Evolutionary conservation across 23 tunicate genomes (phyloP).

Genomic region (Styela plicata): DNA sequence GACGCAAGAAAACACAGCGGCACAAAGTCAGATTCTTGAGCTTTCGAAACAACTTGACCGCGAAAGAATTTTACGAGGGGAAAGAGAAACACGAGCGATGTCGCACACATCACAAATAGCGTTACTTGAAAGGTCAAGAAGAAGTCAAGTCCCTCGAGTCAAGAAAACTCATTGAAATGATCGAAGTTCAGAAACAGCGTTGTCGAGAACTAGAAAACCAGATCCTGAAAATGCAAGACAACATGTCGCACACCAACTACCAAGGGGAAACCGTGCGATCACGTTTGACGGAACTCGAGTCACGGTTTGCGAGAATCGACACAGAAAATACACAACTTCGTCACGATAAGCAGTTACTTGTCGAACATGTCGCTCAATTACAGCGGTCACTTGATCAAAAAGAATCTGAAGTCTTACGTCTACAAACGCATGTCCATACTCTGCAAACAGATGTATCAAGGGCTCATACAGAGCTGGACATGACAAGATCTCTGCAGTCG

Average conservation of each 20-base stretch:
- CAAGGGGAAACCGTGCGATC: conserved; percentile 59
- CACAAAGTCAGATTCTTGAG: conserved; percentile 72
- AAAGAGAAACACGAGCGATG: conserved; percentile 62
- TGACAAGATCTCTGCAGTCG: conserved; percentile 50
- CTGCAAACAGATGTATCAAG: conserved; percentile 63
- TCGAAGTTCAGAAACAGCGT: conserved; percentile 73
- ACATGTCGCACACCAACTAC: conserved; percentile 53
- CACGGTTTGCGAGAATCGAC: conserved; percentile 49
- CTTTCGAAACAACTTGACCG: conserved; percentile 75
- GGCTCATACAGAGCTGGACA: conserved; percentile 57
- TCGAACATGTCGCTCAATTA: conserved; percentile 72
- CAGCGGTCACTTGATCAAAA: conserved; percentile 70
- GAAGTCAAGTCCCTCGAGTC: conserved; percentile 68
- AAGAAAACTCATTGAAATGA: conserved; percentile 56
- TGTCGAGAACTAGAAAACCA: conserved; percentile 56
- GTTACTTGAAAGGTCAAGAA: conserved; percentile 52
- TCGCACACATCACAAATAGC: conserved; percentile 73
- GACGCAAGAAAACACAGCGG: conserved; percentile 67
- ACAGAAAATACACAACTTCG: conserved; percentile 75
- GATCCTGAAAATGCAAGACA: conserved; percentile 76
- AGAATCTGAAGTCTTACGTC: conserved; percentile 66
- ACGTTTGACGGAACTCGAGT: conserved; percentile 60
- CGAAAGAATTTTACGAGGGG: conserved; percentile 60
- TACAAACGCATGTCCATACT: conserved; percentile 75
- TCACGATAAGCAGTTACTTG: conserved; percentile 75